Conservation (phyloP, 2,113 vertebrate species). For the Probosciger aterrimus region DNA sequence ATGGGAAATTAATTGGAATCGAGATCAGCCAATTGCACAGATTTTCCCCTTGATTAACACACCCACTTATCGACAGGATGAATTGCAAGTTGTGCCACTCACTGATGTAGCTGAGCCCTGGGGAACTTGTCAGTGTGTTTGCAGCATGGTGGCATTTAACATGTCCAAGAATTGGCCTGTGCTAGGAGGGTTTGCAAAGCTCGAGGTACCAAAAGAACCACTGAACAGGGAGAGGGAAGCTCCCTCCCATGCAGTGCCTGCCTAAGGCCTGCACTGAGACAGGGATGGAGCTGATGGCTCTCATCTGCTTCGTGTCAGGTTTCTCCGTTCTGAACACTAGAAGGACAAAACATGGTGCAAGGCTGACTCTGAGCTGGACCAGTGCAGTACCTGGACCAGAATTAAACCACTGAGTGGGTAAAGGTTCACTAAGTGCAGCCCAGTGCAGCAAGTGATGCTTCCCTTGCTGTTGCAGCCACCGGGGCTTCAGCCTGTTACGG, state of each 20-base stretch:
- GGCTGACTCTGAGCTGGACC: background rate
- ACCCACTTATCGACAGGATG: slow-evolving; percentile 33
- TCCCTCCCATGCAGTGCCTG: rapidly evolving
- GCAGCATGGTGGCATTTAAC: background rate
- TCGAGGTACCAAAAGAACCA: background rate
- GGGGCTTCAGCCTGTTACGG: background rate
- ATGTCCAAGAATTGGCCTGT: rapidly evolving
- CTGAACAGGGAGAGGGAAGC: background rate
- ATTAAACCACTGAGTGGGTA: rapidly evolving
- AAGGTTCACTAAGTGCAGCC: background rate
- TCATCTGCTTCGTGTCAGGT: background rate
- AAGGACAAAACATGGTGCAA: rapidly evolving
- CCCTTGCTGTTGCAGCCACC: background rate
- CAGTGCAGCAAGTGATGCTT: rapidly evolving
- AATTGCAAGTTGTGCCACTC: slow-evolving; percentile 27
- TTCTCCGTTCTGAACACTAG: background rate
- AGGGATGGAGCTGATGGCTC: background rate
- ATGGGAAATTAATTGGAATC: slow-evolving; percentile 56
- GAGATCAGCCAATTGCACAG: slow-evolving; percentile 41
- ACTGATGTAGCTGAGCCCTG: background rate
- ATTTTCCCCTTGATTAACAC: slow-evolving; percentile 51
- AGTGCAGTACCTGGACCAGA: background rate
- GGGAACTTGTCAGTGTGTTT: background rate
- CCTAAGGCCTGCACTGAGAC: background rate
- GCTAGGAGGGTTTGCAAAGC: background rate